Base-by-base conservation (phyloP, 2,888 invertebrate genomes). In the Argyresthia albistria region DNA sequence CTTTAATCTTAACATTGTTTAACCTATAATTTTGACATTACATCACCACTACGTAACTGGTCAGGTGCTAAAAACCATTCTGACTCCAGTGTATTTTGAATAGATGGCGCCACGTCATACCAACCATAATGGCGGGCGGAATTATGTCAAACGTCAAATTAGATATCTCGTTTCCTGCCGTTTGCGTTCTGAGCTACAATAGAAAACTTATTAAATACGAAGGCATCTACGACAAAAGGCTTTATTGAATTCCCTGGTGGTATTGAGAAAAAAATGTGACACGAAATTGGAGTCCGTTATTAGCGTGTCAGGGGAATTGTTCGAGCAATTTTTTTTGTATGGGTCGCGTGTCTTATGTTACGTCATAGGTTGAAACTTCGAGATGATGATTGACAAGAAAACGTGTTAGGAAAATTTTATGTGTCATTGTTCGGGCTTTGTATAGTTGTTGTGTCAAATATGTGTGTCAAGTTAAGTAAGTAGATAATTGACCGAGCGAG, bases 141-240 rank as follows among this genome's bases (percentile, higher is more conserved):
- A 77, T 79, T 73, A 80, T 78, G 78, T 80, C 80, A 80, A 81
- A 81, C 69, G 82, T 81, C 82, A 82, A 80, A 81, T 82, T 80
- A 81, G 74, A 77, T 66, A 75, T 67, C 71, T 68, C 67, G 68
- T 70, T 78, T 80, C 77, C 80, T 75, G 78, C 76, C 77, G 71
- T 77, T 79, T 73, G 76, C 74, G 70, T 77, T 80, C 75, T 76
- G 69, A 70, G 72, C 70, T 73, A 80, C 76, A 80, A 79, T 78
- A 71, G 76, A 63, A 72, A 66, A 69, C 66, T 67, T 70, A 71
- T 76, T 77, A 73, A 73, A 74, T 61, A 59, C 60, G 61, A 65
- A 69, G 69, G 67, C 70, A 74, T 72, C 71, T 66, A 71, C 61
- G 69, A 77, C 72, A 74, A 76, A 25, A 70, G 69, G 66, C 68